Evolutionary conservation across 2,113 vertebrate genomes (phyloP).

Genomic region (Mus spicilegus): DNA sequence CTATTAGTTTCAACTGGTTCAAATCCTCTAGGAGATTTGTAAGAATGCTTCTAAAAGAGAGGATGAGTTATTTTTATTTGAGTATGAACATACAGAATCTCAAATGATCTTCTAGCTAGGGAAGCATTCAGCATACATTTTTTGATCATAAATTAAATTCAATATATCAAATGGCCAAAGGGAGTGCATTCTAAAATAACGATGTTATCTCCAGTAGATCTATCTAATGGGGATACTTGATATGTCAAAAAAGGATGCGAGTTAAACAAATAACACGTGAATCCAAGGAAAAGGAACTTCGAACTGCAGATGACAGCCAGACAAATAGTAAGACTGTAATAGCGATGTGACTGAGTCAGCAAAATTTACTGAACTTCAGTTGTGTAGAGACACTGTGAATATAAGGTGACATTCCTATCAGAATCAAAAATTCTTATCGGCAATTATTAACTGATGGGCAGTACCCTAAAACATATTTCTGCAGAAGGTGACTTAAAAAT

Average conservation of each 20-base stretch:
- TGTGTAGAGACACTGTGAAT: neutral
- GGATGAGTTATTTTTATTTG: neutral
- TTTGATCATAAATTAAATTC: constrained; percentile 29
- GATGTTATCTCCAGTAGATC: neutral
- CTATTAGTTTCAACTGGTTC: neutral
- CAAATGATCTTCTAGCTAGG: neutral
- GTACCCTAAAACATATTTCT: neutral
- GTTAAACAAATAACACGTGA: constrained; percentile 20
- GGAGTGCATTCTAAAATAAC: constrained; percentile 3
- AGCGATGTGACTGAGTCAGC: neutral
- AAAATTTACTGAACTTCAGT: neutral
- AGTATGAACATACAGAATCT: neutral
- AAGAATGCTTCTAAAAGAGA: neutral
- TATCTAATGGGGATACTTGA: neutral
- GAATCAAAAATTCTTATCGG: neutral
- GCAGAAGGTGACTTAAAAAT: neutral
- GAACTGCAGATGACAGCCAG: neutral
- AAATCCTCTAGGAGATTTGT: neutral
- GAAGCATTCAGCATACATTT: neutral
- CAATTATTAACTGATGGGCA: neutral
- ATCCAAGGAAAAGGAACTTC: neutral
- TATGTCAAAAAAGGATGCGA: neutral
- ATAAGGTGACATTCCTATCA: neutral
- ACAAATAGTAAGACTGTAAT: neutral
- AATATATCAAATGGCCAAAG: neutral